Conservation (phyloP, 2,797 vertebrate species). For the Argentina silus region DNA sequence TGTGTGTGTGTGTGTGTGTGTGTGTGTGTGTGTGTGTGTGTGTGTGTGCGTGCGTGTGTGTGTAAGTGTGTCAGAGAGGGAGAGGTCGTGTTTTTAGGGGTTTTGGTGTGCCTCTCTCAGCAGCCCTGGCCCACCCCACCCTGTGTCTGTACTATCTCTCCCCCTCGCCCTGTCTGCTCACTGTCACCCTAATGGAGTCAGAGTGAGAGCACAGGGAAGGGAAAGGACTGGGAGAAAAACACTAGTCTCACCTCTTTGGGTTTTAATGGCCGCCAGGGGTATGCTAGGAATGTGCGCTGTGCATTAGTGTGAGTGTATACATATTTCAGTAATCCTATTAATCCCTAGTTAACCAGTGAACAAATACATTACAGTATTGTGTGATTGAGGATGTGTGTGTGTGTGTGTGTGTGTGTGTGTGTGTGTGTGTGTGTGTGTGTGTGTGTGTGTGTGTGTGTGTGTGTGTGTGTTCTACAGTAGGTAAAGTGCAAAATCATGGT, state of each 20-base stretch:
- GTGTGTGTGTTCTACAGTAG: not conserved
- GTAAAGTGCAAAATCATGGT: not conserved
- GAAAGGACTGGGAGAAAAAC: constrained; percentile 55
- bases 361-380: constrained; percentile 50
- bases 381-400: not conserved
- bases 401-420: constrained; percentile 5
- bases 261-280: constrained; percentile 71
- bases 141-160: constrained; percentile 77
- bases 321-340: constrained; percentile 70
- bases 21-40: constrained; percentile 39
- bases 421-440: not conserved
- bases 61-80: constrained; percentile 8
- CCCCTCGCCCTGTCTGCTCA: constrained; percentile 78
- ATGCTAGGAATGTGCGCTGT: constrained; percentile 77
- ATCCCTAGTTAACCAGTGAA: constrained; percentile 48
- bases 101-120: constrained; percentile 56
- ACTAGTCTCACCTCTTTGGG: constrained; percentile 73
- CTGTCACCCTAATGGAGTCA: constrained; percentile 82
- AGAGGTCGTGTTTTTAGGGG: constrained; percentile 63
- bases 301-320: constrained; percentile 74
- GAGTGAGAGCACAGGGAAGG: constrained; percentile 52
- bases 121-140: constrained; percentile 45
- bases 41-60: constrained; percentile 21
- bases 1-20: constrained; percentile 39
- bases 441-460: no score